phyloP scores from a whole-genome alignment of 1,140 invertebrate species.

The Tribolium madens region DNA sequence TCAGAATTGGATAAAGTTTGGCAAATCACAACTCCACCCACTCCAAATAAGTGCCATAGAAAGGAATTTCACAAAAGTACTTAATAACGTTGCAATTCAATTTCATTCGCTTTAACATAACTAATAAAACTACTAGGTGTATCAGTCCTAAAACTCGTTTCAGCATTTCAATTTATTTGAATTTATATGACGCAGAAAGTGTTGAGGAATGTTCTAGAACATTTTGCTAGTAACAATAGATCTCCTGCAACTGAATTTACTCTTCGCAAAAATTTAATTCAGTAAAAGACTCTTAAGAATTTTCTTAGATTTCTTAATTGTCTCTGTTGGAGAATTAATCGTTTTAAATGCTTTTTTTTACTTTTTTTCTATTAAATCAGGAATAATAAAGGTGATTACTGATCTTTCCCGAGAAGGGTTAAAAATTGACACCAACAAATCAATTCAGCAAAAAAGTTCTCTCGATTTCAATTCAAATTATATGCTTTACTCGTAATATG shows the following conservation, averaged over 20 bases:
- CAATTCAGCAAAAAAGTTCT: neutral
- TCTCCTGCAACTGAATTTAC: conserved; percentile 1
- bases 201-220: conserved; percentile 1
- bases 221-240: neutral
- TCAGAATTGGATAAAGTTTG: neutral
- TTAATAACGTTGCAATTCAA: neutral
- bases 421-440: neutral
- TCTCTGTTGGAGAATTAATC: neutral
- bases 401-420: neutral
- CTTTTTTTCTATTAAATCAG: neutral
- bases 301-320: conserved; percentile 8
- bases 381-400: neutral
- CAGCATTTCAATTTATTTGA: neutral
- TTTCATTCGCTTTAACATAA: neutral
- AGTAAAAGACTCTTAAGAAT: neutral
- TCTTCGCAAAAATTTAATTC: conserved; percentile 7
- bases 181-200: neutral
- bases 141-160: neutral
- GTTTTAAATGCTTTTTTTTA: conserved; percentile 2
- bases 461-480: neutral
- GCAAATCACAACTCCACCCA: neutral
- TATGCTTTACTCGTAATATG: neutral
- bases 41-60: neutral
- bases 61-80: neutral
- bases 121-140: neutral